These are phyloP conservation scores for Tortricodes alternella DNA, from an alignment of 2,888 invertebrate species.

Conservation along the genomic window DNA sequence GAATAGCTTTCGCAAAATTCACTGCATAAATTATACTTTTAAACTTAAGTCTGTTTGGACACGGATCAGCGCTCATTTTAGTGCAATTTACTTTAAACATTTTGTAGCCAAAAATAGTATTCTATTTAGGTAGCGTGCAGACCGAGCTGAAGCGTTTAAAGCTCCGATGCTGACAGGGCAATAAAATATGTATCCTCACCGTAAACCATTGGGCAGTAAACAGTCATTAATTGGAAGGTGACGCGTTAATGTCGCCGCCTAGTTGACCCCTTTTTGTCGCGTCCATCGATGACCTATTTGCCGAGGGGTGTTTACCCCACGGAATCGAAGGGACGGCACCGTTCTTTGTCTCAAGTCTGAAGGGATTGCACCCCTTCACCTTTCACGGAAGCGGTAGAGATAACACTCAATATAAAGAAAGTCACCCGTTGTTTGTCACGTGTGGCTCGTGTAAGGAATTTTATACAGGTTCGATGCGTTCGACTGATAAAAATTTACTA, in stretches of 20 bases:
- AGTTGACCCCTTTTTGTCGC: constrained; percentile 10
- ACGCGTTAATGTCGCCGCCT: constrained; percentile 9
- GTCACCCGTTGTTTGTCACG: not conserved
- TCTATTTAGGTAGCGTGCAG: not conserved
- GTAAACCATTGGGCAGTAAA: constrained; percentile 1
- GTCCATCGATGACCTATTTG: constrained; percentile 25
- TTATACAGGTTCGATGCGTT: not conserved
- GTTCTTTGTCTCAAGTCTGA: constrained; percentile 14
- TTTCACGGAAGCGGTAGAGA: constrained; percentile 6
- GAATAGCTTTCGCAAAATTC: constrained; percentile 15
- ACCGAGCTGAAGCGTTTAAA: not conserved
- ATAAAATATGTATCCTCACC: not conserved
- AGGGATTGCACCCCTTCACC: constrained; percentile 14
- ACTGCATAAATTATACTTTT: constrained; percentile 25
- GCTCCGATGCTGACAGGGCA: not conserved
- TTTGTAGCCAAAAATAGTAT: not conserved
- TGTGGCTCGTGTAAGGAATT: not conserved
- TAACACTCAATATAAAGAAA: constrained; percentile 12
- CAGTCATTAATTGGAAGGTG: constrained; percentile 7
- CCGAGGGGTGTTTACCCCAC: not conserved
- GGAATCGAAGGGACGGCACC: not conserved
- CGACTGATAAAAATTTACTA: too few species aligned
- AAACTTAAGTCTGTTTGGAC: too few species aligned
- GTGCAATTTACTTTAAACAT: not conserved
- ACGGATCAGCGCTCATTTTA: too few species aligned